Conservation (phyloP, 2,113 vertebrate genomes). For the Hystrix brachyura region DNA sequence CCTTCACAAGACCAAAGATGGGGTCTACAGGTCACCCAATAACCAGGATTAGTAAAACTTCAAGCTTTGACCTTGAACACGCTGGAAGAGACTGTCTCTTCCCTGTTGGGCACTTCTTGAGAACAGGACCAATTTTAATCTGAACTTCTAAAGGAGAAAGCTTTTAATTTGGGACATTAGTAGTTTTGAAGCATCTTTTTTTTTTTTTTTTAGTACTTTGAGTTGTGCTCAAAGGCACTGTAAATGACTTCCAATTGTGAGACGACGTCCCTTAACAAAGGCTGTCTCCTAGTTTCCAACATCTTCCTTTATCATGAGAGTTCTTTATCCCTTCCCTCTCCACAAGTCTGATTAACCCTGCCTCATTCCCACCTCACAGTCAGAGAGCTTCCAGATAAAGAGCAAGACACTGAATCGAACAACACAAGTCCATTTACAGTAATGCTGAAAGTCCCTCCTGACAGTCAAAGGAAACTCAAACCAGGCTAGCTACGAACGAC, state of each 20-base stretch:
- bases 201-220: not conserved
- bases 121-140: not conserved
- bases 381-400: not conserved
- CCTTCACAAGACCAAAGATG: not conserved
- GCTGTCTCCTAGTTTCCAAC: not conserved
- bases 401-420: not conserved
- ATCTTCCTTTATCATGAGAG: not conserved
- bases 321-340: not conserved
- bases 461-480: not conserved
- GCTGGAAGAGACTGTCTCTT: not conserved
- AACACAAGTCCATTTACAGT: not conserved
- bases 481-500: not conserved
- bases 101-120: not conserved
- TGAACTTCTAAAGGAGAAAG: not conserved
- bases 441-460: not conserved
- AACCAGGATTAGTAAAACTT: not conserved
- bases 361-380: not conserved
- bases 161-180: not conserved
- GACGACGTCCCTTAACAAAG: not conserved
- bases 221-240: slow-evolving; percentile 27
- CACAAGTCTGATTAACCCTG: not conserved
- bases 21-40: not conserved
- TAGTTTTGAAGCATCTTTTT: not conserved
- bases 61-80: not conserved
- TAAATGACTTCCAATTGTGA: not conserved